Base-by-base conservation (phyloP, 2,888 invertebrate species). In the Campoplex capitator region DNA sequence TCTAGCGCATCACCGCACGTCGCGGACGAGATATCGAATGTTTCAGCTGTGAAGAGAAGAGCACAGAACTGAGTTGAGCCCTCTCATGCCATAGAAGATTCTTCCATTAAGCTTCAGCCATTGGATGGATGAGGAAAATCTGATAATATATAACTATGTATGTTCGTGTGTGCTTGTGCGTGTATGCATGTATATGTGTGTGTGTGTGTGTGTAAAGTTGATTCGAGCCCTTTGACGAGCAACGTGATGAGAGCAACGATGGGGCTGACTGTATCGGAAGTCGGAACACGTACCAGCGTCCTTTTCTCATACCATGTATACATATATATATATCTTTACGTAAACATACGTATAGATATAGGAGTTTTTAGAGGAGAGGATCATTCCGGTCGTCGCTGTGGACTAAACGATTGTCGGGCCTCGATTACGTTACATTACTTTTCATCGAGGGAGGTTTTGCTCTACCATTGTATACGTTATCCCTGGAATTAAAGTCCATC, bases 341-440 rank as follows among this genome's bases (percentile, higher is more conserved):
- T 28, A 35, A 1, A 71, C 48, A 16, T 45, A 58, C 51, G 70
- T 56, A 71, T 28, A 54, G 32, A 73, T 74, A 56, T 38, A 56
- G n/a, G 8, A 70, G 62, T 74, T 79, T 65, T 62, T 32, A 54
- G 58, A 65, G 70, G 35, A 70, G 70, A 62, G 77, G 54, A 75
- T 82, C 82, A 70, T 77, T 78, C 68, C 54, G 23, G 51, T 78
- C 75, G 68, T 75, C 38, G 54, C 42, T 71, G 45, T 38, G 73
- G 62, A 82, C 75, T 83, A 86, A 85, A 84, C 76, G 73, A 83
- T 84, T 71, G 82, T 84, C 68, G 42, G 56, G 76, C 51, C 76
- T 88, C 77, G 82, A 86, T 89, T 88, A 84, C 84, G 83, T 86
- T 78, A 76, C 67, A 88, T 87, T 87, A 88, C 75, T 76, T 82